Percentiles rank a stretch among this genome's conserved stretches.
These are phyloP conservation scores for Drosophila lini DNA, from an alignment of 1,140 invertebrate species.

Conservation along the genomic window DNA sequence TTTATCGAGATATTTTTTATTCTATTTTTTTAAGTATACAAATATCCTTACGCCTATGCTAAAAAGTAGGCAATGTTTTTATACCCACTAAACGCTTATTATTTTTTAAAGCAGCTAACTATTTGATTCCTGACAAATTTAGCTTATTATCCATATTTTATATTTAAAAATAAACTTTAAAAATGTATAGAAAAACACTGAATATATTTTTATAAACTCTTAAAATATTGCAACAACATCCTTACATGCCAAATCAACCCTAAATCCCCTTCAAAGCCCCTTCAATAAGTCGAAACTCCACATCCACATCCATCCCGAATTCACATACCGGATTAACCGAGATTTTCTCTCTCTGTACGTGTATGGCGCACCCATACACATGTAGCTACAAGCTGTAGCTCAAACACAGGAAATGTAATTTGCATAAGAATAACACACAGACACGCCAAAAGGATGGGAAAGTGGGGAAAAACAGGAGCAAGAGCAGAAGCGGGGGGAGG, in stretches of 20 bases:
- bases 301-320: neutral
- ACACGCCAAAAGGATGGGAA: slow-evolving; percentile 34
- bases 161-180: neutral
- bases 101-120: neutral
- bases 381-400: slow-evolving; percentile 79
- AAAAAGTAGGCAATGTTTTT: neutral
- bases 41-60: too few relatives aligned
- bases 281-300: neutral
- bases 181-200: neutral
- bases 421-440: slow-evolving; percentile 79
- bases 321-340: neutral
- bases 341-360: slow-evolving; percentile 8
- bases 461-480: slow-evolving; percentile 17
- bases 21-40: too few relatives aligned
- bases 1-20: too few relatives aligned
- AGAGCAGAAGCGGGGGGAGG: neutral
- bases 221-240: neutral
- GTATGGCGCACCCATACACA: slow-evolving; percentile 48
- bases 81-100: neutral
- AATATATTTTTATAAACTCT: neutral
- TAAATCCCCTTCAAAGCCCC: neutral
- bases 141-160: neutral
- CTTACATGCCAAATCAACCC: neutral
- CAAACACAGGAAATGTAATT: slow-evolving; percentile 82
- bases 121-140: neutral